Evolutionary conservation across 2,888 invertebrate genomes (phyloP), one percentile per base, ranked within the genome.

Genomic region (Drosophila koepferae): DNA sequence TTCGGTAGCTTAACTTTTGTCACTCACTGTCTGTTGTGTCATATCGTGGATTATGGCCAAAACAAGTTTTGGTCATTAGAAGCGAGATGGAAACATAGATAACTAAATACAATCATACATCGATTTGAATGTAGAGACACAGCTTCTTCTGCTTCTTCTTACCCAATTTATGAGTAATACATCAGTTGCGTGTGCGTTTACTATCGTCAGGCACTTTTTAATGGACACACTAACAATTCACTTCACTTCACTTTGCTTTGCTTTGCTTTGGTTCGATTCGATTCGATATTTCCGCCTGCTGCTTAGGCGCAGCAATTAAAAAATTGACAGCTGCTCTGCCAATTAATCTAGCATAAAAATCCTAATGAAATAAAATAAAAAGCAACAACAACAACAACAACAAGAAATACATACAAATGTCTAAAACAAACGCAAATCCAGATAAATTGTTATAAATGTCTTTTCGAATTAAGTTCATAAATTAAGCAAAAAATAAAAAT

Each of bases 381-480:
- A 49, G 48, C n/a, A 61, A 18, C 16, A n/a, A n/a, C n/a, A n/a
- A n/a, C n/a, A 53, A 54, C 18, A 41, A 18, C 16, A 53, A 49
- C 18, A 40, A 53, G 40, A 58, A 43, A 61, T 60, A 69, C 69
- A 72, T n/a, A 59, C 23, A 59, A 59, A 38, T 6, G 38, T 51
- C 49, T 34, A 49, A 51, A 34, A 12, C 34, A n/a, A 49, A 38
- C 60, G 60, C 60, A 84, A 82, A 87, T 78, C 66, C 80, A 89
- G 80, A 86, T 89, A 82, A 87, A 86, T 89, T 87, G 76, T 76
- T 89, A 76, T 89, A 74, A 86, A 84, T 89, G 89, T 89, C 80
- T 80, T 76, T 65, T 63, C 76, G 83, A 80, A 77, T 89, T 80
- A 74, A 77, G 87, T 89, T 89, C 85, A 86, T 89, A 89, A 85